Base-by-base conservation (phyloP, 2,888 invertebrate species). In the Liposcelis brunnea region DNA sequence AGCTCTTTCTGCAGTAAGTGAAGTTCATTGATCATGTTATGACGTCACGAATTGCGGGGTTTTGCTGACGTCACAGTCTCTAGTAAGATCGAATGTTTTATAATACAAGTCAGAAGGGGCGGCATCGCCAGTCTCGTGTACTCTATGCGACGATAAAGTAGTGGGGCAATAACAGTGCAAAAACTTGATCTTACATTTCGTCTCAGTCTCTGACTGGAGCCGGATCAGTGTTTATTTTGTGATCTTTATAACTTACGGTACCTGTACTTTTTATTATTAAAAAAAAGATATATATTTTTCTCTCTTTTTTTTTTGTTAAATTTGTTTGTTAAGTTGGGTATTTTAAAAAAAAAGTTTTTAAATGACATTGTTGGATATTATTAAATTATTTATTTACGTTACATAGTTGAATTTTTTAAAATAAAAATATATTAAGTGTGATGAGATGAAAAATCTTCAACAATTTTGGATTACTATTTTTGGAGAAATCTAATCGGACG, bases 31-130 rank as follows among this genome's bases (percentile, higher is more conserved):
- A 11, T 11, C 34, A 11, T 12, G 11, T 12, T 12, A 18, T 45
- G 45, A 47, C 47, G 45, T 45, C 47, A 45, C 45, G 44, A 37
- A 38, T 31, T 21, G 43, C 43, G 46, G 47, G 36, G 37, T 3
- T 31, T 40, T 10, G 18, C 44, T 47, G 49, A 45, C 47, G 47
- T 49, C 49, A 47, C 48, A 15, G 46, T 18, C 26, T n/a, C 38
- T 14, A 14, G 31, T 43, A 34, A 47, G 45, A 44, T 44, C 47
- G 47, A 26, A 43, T 43, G 47, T 49, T 51, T 51, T 49, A 51
- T 51, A 51, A 51, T 49, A 49, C 45, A 44, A 45, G 31, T 44
- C 43, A 48, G 47, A 49, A 46, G 48, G 47, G 48, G 48, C 35
- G 35, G 38, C 8, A 19, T 33, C 38, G 26, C 34, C 48, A 49